A percentile compares a stretch with the other conserved stretches of the same genome.
Conservation (phyloP, 2,113 vertebrate species). For the Ivindomyrus marchei region DNA sequence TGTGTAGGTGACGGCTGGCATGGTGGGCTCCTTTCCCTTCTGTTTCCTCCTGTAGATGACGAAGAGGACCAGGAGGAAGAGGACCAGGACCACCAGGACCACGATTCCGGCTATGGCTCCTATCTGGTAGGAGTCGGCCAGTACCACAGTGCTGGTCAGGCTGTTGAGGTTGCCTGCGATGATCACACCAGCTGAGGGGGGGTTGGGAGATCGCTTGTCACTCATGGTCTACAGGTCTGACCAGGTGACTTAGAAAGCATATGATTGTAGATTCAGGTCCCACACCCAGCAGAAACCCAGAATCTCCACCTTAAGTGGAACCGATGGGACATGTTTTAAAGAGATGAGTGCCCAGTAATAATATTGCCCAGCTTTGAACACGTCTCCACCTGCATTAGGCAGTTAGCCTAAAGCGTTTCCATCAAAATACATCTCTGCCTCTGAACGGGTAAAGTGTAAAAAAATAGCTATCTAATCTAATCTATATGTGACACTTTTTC, state of each 20-base stretch:
- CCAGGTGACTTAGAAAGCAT: background rate
- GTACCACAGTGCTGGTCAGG: conserved; percentile 81
- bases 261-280: background rate
- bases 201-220: background rate
- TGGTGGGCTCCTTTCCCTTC: conserved; percentile 81
- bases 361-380: background rate
- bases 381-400: background rate
- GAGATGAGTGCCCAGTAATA: background rate
- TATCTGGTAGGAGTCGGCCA: conserved; percentile 86
- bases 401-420: background rate
- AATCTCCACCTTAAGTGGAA: background rate
- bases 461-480: background rate
- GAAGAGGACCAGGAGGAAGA: conserved; percentile 84
- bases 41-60: conserved; percentile 87
- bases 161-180: conserved; percentile 85
- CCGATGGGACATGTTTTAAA: background rate
- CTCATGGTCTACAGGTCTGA: background rate
- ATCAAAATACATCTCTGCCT: background rate
- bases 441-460: background rate
- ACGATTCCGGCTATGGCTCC: conserved; percentile 84
- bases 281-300: background rate
- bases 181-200: conserved; percentile 72
- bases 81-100: conserved; percentile 79
- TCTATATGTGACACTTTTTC: background rate
- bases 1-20: conserved; percentile 85